Evolutionary conservation across 2,113 vertebrate genomes (phyloP).

Genomic region (Xyrauchen texanus): DNA sequence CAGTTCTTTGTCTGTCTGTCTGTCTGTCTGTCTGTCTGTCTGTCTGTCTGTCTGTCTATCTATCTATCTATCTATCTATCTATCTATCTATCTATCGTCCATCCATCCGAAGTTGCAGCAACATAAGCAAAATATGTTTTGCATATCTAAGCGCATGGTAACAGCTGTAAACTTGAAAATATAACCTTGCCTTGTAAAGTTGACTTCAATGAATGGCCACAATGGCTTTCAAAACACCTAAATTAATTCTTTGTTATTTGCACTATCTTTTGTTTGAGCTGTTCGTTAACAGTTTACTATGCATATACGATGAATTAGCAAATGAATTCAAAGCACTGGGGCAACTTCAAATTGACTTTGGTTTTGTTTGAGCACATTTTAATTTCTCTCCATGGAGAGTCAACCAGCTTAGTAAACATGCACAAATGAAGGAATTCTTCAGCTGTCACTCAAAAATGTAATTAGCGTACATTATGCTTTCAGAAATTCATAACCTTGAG

Average conservation of each 20-base stretch:
- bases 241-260: conserved; percentile 42
- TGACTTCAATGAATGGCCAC: neutral
- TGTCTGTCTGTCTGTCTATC: too few species aligned
- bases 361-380: conserved; percentile 61
- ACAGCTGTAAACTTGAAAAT: conserved; percentile 1
- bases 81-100: too few species aligned
- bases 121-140: too few species aligned
- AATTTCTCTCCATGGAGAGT: conserved; percentile 56
- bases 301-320: conserved; percentile 53
- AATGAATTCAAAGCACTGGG: conserved; percentile 57
- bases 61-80: too few species aligned
- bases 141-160: too few species aligned
- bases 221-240: conserved; percentile 12
- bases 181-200: neutral
- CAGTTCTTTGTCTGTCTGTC: too few species aligned
- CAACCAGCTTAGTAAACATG: conserved; percentile 62
- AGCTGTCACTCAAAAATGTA: conserved; percentile 60
- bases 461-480: conserved; percentile 62
- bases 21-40: too few species aligned
- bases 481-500: conserved; percentile 62
- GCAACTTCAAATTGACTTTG: conserved; percentile 66
- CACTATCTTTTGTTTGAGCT: conserved; percentile 47
- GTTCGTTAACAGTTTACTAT: conserved; percentile 40
- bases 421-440: conserved; percentile 48
- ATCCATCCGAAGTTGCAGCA: too few species aligned